phyloP scores from a whole-genome alignment of 2,113 vertebrate species.

The Albula glossodonta region DNA sequence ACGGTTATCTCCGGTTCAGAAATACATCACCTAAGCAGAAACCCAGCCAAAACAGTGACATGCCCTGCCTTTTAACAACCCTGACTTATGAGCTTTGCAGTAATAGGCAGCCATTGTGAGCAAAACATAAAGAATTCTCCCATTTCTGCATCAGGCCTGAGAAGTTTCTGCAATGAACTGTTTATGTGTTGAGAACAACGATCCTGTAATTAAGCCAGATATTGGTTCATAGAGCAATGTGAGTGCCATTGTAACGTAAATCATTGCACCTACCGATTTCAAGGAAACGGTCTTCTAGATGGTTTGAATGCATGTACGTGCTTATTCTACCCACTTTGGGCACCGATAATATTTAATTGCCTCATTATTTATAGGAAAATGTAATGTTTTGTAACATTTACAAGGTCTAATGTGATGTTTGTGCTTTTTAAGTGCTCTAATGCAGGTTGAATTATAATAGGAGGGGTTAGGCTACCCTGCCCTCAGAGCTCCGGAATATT shows the following conservation, averaged over 20 bases:
- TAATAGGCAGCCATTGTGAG: constrained; percentile 24
- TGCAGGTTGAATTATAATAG: background rate
- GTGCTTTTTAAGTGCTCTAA: background rate
- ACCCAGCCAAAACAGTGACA: constrained; percentile 41
- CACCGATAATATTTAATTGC: background rate
- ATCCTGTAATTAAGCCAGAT: background rate
- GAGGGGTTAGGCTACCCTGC: background rate
- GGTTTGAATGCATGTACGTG: background rate
- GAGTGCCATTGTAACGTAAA: background rate
- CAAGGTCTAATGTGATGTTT: background rate
- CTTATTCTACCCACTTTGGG: background rate
- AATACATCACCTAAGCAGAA: constrained; percentile 40
- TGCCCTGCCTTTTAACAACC: constrained; percentile 32
- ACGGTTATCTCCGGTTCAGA: background rate
- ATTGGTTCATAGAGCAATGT: background rate
- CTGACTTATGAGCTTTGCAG: constrained; percentile 37
- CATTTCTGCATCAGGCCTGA: background rate
- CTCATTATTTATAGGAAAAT: background rate
- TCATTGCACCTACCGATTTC: background rate
- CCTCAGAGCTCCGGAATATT: background rate
- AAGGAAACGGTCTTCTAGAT: too few species aligned
- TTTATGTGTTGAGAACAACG: background rate
- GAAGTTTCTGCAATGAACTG: background rate
- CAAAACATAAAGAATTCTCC: constrained; percentile 19
- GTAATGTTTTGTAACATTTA: background rate